phyloP scores from a whole-genome alignment of 2,113 vertebrate species.

The Tragelaphus imberbis region DNA sequence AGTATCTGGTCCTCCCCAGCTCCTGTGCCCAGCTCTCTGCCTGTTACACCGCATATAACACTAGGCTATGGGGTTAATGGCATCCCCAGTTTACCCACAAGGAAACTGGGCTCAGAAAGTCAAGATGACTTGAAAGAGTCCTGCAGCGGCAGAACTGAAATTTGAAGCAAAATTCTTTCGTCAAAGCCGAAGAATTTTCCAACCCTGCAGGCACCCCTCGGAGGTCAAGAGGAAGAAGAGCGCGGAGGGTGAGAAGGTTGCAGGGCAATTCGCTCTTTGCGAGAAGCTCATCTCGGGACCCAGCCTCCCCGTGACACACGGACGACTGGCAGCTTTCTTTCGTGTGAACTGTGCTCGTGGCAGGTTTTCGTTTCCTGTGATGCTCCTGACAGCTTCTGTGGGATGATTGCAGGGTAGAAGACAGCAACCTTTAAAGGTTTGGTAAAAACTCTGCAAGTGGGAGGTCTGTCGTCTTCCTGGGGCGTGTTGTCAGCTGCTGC shows the following conservation, averaged over 20 bases:
- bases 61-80: background rate
- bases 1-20: background rate
- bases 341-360: constrained; percentile 42
- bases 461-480: constrained; percentile 41
- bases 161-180: background rate
- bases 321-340: constrained; percentile 14
- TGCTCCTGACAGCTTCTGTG: constrained; percentile 31
- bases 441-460: constrained; percentile 51
- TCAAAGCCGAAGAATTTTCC: background rate
- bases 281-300: background rate
- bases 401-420: constrained; percentile 59
- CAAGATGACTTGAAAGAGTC: background rate
- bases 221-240: background rate
- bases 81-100: background rate
- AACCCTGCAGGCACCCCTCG: rapidly evolving
- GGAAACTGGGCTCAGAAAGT: background rate
- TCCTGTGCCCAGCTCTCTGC: rapidly evolving
- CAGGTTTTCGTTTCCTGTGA: constrained; percentile 60
- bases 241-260: rapidly evolving
- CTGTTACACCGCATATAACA: rapidly evolving
- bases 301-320: rapidly evolving
- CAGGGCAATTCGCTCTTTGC: rapidly evolving
- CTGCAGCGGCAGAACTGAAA: background rate
- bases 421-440: constrained; percentile 56
- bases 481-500: background rate